Evolutionary conservation across 2,888 invertebrate genomes (phyloP), one percentile per base, ranked within the genome.

Genomic region (Caenorhabditis macrosperma): DNA sequence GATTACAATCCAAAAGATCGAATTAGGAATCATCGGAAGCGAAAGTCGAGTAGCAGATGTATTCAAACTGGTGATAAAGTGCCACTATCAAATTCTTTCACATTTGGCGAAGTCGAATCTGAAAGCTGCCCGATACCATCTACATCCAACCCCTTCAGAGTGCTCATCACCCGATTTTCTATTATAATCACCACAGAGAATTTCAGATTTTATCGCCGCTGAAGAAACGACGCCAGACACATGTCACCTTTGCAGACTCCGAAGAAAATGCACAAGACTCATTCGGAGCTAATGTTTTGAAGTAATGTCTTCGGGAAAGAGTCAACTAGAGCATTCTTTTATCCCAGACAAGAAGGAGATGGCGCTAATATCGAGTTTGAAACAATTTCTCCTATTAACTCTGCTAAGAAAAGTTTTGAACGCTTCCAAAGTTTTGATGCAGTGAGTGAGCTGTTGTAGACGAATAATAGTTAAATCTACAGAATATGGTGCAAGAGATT

Each of bases 1-100:
- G 71, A 57, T 15, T 80, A 80, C 26, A 71, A 80, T 24, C 79
- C 79, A 9, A 63, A 41, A 22, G 75, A 80, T 24, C 59, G 79
- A 17, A 59, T 80, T 12, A 75, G 61, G 41, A 54, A 52, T 0
- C 79, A 75, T 50, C n/a, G 69, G 3, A 80, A 75, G 28, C 55
- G 79, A 15, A 75, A 75, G 22, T 75, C 79, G 12, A 74, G 74
- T 55, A 68, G 64, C 26, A 28, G 79, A 61, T 20, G 28, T 26
- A 9, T 74, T 6, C 64, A 52, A 2, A 26, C 12, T 26, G 17
- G 24, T 30, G 24, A n/a, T n/a, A n/a, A 20, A 44, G 2, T 30
- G 33, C 20, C 50, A 15, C 2, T 38, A 24, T n/a, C 55, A 1
- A 38, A 4, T 12, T 55, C 24, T 26, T 30, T 52, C 44, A 15